A percentile compares a stretch with the other conserved stretches of the same genome.
Conservation (phyloP, 1,140 invertebrate genomes). For the Halesus radiatus region DNA sequence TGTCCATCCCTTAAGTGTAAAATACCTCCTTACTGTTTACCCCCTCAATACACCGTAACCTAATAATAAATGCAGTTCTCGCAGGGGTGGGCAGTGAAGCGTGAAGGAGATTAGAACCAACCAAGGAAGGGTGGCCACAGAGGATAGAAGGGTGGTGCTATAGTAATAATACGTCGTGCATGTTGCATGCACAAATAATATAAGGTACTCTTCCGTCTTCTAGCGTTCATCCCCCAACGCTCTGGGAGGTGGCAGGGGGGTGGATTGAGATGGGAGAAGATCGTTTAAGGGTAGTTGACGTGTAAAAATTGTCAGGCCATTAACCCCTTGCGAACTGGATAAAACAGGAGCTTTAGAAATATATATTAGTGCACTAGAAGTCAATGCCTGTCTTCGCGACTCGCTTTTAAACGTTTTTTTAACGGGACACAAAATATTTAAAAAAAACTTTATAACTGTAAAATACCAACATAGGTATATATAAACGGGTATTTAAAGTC, state of each 20-base stretch:
- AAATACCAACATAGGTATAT: too few relatives aligned
- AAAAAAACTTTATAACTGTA: too few relatives aligned
- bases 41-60: constrained; percentile 29
- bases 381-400: too few relatives aligned
- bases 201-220: background rate
- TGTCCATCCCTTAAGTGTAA: constrained; percentile 13
- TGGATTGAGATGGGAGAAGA: constrained; percentile 9
- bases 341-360: too few relatives aligned
- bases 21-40: constrained; percentile 26
- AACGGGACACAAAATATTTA: too few relatives aligned
- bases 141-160: background rate
- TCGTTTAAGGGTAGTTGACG: constrained; percentile 40
- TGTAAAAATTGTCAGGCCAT: constrained; percentile 41
- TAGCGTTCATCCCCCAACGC: background rate
- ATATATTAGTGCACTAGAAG: too few relatives aligned
- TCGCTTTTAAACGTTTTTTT: too few relatives aligned
- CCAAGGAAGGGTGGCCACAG: background rate
- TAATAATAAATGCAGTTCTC: constrained; percentile 53
- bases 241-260: background rate
- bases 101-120: constrained; percentile 53
- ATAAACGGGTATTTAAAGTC: too few relatives aligned
- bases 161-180: constrained; percentile 36
- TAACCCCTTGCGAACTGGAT: background rate
- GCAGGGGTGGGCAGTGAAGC: constrained; percentile 48
- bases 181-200: constrained; percentile 24